These are phyloP conservation scores for Artibeus jamaicensis DNA, from an alignment of 2,797 vertebrate genomes.

Conservation along the genomic window DNA sequence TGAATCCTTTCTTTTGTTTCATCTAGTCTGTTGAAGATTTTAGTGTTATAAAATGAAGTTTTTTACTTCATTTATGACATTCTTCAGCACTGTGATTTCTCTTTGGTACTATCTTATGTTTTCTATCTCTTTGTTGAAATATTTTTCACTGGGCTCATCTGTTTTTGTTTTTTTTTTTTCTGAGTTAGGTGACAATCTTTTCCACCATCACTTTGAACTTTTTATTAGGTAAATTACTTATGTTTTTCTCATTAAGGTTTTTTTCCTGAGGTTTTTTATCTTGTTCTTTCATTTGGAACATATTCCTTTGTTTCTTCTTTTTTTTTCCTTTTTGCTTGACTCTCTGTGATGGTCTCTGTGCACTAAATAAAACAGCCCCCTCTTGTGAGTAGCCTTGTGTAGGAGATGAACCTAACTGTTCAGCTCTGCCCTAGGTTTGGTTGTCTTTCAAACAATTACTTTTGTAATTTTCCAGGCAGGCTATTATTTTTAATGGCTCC, in stretches of 20 bases:
- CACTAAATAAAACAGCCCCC: neutral
- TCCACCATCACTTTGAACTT: neutral
- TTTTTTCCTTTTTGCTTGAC: neutral
- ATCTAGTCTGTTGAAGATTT: neutral
- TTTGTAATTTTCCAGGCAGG: neutral
- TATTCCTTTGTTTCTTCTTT: neutral
- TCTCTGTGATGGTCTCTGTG: neutral
- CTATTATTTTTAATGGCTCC: neutral
- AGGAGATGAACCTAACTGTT: neutral
- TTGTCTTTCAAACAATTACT: neutral
- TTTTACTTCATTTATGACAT: too few species aligned
- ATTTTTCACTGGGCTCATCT: neutral
- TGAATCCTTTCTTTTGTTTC: neutral
- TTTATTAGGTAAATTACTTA: neutral
- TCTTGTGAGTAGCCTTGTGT: neutral
- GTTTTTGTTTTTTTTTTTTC: neutral
- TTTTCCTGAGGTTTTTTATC: neutral
- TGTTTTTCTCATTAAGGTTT: neutral
- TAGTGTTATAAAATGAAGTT: neutral
- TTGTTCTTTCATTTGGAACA: neutral
- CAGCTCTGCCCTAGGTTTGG: neutral
- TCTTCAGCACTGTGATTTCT: neutral
- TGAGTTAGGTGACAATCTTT: neutral
- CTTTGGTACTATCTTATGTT: neutral
- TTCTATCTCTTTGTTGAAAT: neutral